Percentiles rank a stretch among this genome's conserved stretches.
Conservation (phyloP, 2,888 invertebrate genomes). For the Trissonchulus sp. region DNA sequence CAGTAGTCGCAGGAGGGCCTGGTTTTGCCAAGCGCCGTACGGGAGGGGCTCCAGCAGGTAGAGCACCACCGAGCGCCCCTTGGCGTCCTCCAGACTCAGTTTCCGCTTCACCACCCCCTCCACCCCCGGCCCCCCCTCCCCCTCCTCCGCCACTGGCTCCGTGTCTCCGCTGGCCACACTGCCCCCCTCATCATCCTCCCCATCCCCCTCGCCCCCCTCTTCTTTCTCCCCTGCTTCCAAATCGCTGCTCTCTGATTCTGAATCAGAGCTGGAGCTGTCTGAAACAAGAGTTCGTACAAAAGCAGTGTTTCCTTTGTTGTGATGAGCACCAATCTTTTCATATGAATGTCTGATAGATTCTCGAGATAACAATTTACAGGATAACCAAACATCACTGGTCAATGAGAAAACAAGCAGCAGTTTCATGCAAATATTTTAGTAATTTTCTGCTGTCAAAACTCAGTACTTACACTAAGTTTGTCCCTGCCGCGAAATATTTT, state of each 20-base stretch:
- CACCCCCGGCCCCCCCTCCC: slow-evolving; percentile 39
- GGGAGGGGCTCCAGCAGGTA: slow-evolving; percentile 52
- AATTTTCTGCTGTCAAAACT: no score
- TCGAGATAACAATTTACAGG: no score
- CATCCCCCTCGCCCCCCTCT: slow-evolving; percentile 27
- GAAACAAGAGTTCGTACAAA: no score
- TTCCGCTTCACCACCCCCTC: slow-evolving; percentile 50
- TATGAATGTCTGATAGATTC: no score
- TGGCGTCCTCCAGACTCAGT: slow-evolving; percentile 46
- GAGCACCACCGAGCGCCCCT: slow-evolving; percentile 53
- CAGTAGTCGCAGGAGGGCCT: slow-evolving; percentile 51
- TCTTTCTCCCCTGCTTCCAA: slow-evolving; percentile 33
- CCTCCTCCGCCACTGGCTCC: slow-evolving; percentile 31
- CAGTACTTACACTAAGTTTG: no score
- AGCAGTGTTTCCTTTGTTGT: not conserved
- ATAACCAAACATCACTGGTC: no score
- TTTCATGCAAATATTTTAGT: no score
- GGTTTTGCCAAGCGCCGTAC: slow-evolving; percentile 53
- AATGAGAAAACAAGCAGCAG: no score
- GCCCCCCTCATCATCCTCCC: slow-evolving; percentile 27
- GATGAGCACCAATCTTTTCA: no score
- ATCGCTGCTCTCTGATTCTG: not conserved
- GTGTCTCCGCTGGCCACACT: slow-evolving; percentile 24
- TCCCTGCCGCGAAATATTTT: no score
- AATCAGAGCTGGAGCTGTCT: no score